Evolutionary conservation across 2,113 vertebrate genomes (phyloP).

Genomic region (Tympanuchus pallidicinctus): DNA sequence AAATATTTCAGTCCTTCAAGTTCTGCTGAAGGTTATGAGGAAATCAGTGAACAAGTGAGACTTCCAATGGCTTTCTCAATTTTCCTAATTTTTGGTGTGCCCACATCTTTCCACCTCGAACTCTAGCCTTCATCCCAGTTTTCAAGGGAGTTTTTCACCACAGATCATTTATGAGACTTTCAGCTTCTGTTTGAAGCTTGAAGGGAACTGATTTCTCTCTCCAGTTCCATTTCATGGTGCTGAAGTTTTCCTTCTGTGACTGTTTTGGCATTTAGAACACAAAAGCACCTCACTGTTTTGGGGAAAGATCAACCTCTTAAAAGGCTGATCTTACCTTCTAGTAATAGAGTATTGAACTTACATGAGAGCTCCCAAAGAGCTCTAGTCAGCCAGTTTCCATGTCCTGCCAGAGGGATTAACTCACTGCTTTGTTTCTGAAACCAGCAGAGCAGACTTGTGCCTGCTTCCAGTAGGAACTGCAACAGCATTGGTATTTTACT

Average conservation of each 20-base stretch:
- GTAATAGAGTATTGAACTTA: not conserved
- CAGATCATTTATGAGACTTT: not conserved
- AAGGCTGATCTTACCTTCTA: not conserved
- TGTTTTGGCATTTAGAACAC: not conserved
- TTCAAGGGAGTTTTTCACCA: not conserved
- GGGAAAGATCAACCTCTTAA: not conserved
- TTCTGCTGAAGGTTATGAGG: not conserved
- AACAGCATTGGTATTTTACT: not conserved
- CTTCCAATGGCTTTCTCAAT: not conserved
- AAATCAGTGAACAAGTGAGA: not conserved
- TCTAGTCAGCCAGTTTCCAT: not conserved
- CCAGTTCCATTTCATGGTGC: not conserved
- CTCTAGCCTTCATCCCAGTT: not conserved
- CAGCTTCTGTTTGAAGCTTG: not conserved
- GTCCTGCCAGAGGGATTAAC: not conserved
- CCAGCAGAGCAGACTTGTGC: not conserved
- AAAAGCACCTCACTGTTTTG: accelerated
- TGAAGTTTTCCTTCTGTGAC: not conserved
- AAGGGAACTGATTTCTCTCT: not conserved
- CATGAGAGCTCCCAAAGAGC: not conserved
- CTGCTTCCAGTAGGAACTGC: not conserved
- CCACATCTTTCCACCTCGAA: not conserved
- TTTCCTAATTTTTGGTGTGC: not conserved
- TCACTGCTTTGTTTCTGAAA: not conserved
- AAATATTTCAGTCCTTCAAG: not conserved